Conservation (phyloP, 2,113 vertebrate species). For the Phalacrocorax aristotelis region DNA sequence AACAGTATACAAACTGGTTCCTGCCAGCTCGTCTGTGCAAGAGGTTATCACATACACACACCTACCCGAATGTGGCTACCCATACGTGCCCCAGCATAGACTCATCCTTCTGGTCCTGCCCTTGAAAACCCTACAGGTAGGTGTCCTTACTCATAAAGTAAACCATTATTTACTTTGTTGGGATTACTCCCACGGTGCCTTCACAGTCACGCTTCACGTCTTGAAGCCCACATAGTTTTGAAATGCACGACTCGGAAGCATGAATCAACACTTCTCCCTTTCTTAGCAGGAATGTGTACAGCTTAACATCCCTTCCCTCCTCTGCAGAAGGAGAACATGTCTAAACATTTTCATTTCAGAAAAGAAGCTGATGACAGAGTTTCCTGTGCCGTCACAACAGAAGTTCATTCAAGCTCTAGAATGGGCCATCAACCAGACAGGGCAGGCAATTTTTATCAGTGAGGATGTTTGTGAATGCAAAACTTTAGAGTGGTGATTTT, state of each 20-base stretch:
- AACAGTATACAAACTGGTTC: not conserved
- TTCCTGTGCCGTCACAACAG: not conserved
- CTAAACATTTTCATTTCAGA: conserved; percentile 25
- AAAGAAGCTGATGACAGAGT: not conserved
- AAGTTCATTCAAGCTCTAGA: not conserved
- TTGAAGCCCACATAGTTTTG: not conserved
- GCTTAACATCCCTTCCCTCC: not conserved
- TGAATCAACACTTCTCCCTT: not conserved
- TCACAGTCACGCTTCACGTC: not conserved
- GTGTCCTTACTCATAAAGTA: not conserved
- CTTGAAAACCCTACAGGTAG: not conserved
- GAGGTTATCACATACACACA: not conserved
- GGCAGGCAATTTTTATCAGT: not conserved
- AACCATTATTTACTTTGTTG: not conserved
- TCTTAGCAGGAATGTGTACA: not conserved
- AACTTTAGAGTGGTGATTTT: not conserved
- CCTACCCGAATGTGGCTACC: not conserved
- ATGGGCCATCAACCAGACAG: not conserved
- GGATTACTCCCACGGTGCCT: not conserved
- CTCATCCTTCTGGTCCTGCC: not conserved
- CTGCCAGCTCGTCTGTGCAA: not conserved
- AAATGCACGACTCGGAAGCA: not conserved
- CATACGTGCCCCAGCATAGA: not conserved
- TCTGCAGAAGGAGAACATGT: not conserved
- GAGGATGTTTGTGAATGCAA: not conserved